Base-by-base conservation (phyloP, 1,140 invertebrate species). In the Thaumatotibia leucotreta region DNA sequence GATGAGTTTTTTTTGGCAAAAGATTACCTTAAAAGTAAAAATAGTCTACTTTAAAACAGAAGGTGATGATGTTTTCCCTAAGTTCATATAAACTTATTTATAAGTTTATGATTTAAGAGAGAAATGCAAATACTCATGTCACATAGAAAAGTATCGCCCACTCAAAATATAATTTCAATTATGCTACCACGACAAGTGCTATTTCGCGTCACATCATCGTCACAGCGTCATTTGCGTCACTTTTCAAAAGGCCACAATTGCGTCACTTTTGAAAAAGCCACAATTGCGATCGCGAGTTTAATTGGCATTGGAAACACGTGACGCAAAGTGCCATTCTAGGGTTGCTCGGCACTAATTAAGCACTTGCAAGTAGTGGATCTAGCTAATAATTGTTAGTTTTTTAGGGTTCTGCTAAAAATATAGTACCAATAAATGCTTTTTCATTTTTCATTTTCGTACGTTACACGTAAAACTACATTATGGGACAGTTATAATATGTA, bases 341-440 rank as follows among this genome's bases (percentile, higher is more conserved):
- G 76, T 78, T 84, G 76, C 75, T 72, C 71, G 77, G 73, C 81
- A 72, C 83, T 88, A 88, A 88, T 88, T 88, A 88, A 86, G 76
- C 77, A 83, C 75, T 76, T 72, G 79, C 80, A 81, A 77, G 76
- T 69, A 74, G 73, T 68, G 69, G 66, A 5, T 20, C 39, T 45
- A 9, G 1, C 76, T 74, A 74, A 75, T 76, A 68, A 73, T 77
- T 73, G 52, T 63, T 77, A 74, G 52, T 63, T 65, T 58, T 63
- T 45, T 76, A 75, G 73, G 65, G 76, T 80, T 77, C 75, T 66
- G 66, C 27, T 62, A 29, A 20, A 17, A 45, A 4, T 45, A 45
- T 45, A 32, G 23, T n/a, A 23, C 5, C 11, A 2, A 24, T n/a
- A n/a, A n/a, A n/a, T n/a, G n/a, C n/a, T n/a, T n/a, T n/a, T n/a